Conservation (phyloP, 2,888 invertebrate genomes). For the Penaeus monodon region DNA sequence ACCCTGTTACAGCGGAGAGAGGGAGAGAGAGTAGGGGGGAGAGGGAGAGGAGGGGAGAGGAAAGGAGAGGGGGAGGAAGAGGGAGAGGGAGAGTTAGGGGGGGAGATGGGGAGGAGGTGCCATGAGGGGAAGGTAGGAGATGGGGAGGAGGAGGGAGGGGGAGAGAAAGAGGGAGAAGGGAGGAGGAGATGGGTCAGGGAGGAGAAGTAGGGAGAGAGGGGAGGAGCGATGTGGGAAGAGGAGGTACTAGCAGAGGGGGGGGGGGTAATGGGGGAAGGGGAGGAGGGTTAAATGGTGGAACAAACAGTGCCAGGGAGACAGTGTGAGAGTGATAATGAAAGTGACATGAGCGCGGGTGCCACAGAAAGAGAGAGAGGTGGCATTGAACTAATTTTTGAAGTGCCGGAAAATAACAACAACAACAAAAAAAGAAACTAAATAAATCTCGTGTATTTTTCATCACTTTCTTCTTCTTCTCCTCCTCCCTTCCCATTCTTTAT, state of each 20-base stretch:
- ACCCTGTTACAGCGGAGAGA: no score
- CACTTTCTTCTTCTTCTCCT: background rate
- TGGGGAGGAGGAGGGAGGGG: background rate
- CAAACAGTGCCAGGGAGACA: constrained; percentile 5
- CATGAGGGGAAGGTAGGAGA: no score
- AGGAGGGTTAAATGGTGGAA: background rate
- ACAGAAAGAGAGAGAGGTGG: background rate
- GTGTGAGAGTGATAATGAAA: constrained; percentile 20
- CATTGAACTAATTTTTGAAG: background rate
- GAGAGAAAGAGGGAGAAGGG: background rate
- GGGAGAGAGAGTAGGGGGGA: no score
- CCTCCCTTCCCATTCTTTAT: background rate
- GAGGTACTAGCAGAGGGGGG: background rate
- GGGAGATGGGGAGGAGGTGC: no score
- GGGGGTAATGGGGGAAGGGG: background rate
- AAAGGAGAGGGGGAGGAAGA: no score
- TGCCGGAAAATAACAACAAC: background rate
- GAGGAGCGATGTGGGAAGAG: background rate
- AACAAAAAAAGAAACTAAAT: background rate
- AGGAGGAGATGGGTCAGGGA: background rate
- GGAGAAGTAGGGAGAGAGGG: background rate
- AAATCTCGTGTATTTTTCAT: background rate
- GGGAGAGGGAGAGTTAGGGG: no score
- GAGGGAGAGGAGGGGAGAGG: no score
- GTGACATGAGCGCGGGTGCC: background rate